Percentiles rank a stretch among this genome's conserved stretches.
These are phyloP conservation scores for Saturnia japonica DNA, from an alignment of 2,888 invertebrate species.

Conservation along the genomic window DNA sequence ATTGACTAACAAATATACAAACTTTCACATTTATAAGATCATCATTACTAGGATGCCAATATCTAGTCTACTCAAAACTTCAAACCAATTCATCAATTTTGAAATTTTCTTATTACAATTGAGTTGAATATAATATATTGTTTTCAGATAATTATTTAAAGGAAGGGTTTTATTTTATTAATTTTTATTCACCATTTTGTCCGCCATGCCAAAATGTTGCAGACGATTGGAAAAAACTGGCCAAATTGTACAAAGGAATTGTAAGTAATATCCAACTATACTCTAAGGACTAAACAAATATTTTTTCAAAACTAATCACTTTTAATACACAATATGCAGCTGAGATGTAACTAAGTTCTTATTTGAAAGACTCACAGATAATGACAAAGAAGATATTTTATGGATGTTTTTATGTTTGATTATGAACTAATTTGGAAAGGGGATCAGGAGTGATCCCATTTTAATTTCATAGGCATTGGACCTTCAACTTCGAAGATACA, in stretches of 20 bases:
- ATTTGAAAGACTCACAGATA: background rate
- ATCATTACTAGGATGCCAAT: too few relatives aligned
- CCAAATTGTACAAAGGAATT: conserved; percentile 89
- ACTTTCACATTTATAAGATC: too few relatives aligned
- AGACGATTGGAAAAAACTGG: conserved; percentile 91
- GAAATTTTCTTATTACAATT: background rate
- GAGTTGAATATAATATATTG: background rate
- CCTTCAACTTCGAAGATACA: too few relatives aligned
- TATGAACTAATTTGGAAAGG: too few relatives aligned
- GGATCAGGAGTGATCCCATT: too few relatives aligned
- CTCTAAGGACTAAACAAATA: background rate
- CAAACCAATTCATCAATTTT: background rate
- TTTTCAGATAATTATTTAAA: conserved; percentile 76
- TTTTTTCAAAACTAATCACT: too few relatives aligned
- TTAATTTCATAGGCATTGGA: too few relatives aligned
- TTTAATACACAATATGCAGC: too few relatives aligned
- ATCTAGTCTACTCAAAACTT: background rate
- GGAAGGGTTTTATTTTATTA: conserved; percentile 90
- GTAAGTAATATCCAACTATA: conserved; percentile 63
- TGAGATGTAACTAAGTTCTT: background rate
- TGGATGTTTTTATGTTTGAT: background rate
- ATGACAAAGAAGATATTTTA: too few relatives aligned
- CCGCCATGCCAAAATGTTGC: conserved; percentile 92
- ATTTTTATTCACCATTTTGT: conserved; percentile 94
- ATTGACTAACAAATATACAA: too few relatives aligned